Conservation (phyloP, 2,113 vertebrate genomes). For the Tragelaphus strepsiceros region DNA sequence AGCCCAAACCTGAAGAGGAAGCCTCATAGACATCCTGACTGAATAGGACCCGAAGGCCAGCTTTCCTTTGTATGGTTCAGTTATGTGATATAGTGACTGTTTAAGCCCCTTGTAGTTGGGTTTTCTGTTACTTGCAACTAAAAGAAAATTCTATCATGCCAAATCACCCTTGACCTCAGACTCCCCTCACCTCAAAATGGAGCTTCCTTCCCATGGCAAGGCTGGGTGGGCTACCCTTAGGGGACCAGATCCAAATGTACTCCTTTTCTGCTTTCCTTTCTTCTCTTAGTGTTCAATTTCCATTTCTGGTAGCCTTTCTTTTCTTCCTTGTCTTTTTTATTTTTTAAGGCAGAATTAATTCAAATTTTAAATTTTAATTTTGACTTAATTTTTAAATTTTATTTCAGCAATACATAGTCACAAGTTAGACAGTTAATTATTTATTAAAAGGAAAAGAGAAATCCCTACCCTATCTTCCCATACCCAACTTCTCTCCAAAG, state of each 20-base stretch:
- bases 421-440: not conserved
- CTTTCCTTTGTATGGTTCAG: not conserved
- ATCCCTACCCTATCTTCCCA: not conserved
- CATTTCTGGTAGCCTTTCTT: not conserved
- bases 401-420: conserved; percentile 13
- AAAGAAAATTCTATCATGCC: not conserved
- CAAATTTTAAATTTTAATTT: conserved; percentile 19
- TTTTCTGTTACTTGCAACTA: not conserved
- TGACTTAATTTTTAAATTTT: conserved; percentile 29
- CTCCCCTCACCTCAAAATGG: not conserved
- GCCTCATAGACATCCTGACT: not conserved
- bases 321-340: not conserved
- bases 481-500: not conserved
- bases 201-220: not conserved
- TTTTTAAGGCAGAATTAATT: not conserved
- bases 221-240: not conserved
- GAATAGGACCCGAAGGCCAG: not conserved
- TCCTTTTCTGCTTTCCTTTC: not conserved
- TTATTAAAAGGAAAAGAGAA: conserved; percentile 13
- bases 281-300: not conserved
- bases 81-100: not conserved
- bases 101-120: not conserved
- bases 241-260: not conserved
- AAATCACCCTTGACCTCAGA: not conserved
- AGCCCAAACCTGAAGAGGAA: not conserved